Base-by-base conservation (phyloP, 37 sponge, comb jelly and placozoan genomes). In the Beroe forskalii region DNA sequence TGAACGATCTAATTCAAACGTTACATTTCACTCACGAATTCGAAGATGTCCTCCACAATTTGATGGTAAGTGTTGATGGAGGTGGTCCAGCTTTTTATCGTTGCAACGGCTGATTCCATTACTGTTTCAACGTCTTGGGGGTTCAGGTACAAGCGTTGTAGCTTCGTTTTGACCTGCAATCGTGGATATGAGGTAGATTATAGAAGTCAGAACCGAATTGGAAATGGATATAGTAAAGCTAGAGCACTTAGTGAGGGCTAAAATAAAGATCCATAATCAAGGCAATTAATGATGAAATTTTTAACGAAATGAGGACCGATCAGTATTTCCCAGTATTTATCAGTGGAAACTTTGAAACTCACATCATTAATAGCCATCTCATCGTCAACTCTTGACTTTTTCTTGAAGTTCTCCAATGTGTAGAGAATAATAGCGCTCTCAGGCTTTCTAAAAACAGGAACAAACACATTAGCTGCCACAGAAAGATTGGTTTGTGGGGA, bases 21-120 rank as follows among this genome's bases (percentile, higher is more conserved):
- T n/a, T n/a, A n/a, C n/a, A n/a, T n/a, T n/a, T n/a, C n/a, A 80
- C 86, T 80, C 35, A 80, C 86, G 35, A 80, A 80, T 44, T 80
- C 86, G 55, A 80, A 80, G 48, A 80, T 37, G 31, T 80, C 86
- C 86, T 80, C 86, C 30, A 80, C 86, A n/a, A 80, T 80, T 25
- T 80, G 86, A 24, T 80, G 86, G 27, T 44, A 80, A 24, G 86
- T 80, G 25, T 44, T 80, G 44, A 80, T 38, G 3, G 44, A 41
- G 35, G 86, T 80, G 28, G 86, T 44, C 86, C 86, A 80, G 20
- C 48, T 80, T 48, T 80, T 80, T 32, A 80, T 44, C 2, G 86
- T 80, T 8, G 40, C 86, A 1, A 80, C 86, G 3, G 55, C 86
- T 0, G 86, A 44, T 37, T 23, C 24, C 55, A 80, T 80, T 1